A percentile compares a stretch with the other conserved stretches of the same genome.
Conservation (phyloP, 2,888 invertebrate genomes). For the Anorthoa munda region DNA sequence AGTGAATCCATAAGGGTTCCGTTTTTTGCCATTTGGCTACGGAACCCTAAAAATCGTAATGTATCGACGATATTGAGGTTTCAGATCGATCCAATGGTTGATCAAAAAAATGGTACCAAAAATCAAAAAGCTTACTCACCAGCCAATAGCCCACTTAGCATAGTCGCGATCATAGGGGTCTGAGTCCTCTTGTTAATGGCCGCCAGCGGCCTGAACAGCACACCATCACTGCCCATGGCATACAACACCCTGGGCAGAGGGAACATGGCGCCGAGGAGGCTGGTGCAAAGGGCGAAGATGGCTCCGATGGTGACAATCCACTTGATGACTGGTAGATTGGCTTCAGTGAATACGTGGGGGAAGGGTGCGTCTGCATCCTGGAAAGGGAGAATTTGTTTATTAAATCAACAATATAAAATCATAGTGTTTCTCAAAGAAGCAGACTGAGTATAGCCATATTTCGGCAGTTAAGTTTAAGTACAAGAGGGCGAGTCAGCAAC, state of each 20-base stretch:
- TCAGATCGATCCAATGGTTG: background rate
- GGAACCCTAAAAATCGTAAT: background rate
- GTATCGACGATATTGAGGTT: background rate
- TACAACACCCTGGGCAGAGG: conserved; percentile 97
- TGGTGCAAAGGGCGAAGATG: conserved; percentile 97
- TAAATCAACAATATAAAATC: background rate
- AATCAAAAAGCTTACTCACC: conserved; percentile 83
- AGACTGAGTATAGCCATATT: background rate
- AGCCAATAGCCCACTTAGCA: conserved; percentile 94
- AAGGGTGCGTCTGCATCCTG: conserved; percentile 96
- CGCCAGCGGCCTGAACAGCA: conserved; percentile 94
- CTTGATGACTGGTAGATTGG: conserved; percentile 94
- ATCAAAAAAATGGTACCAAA: background rate
- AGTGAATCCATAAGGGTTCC: no score
- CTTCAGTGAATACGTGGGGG: conserved; percentile 95
- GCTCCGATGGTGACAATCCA: conserved; percentile 98
- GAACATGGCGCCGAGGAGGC: conserved; percentile 96
- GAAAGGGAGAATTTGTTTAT: background rate
- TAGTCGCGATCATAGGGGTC: conserved; percentile 95
- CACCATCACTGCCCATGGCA: conserved; percentile 97
- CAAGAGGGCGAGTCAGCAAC: no score
- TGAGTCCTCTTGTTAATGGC: conserved; percentile 93
- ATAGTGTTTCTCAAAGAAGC: background rate
- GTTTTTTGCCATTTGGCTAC: no score
- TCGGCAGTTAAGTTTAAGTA: no score